Base-by-base conservation (phyloP, 2,888 invertebrate genomes). In the Schizaphis graminum region DNA sequence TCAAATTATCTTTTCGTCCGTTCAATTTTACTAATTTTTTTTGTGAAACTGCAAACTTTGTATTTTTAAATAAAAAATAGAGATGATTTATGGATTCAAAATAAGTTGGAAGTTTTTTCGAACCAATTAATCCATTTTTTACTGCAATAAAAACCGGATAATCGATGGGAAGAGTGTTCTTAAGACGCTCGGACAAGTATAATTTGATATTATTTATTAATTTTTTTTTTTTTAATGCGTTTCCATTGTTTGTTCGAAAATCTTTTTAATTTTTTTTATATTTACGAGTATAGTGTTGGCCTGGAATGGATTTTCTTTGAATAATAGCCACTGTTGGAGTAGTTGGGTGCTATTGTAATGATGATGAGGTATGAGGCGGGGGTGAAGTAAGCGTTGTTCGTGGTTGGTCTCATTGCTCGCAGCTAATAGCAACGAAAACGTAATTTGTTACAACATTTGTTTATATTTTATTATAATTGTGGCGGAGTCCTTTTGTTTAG, bases 401-500 rank as follows among this genome's bases (percentile, higher is more conserved):
- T 35, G 35, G 7, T 56, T 57, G 35, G 56, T 28, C 13, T 1
- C 26, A 56, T 56, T 41, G 56, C 56, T 28, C 24, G 8, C 56
- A 41, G 11, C 21, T 13, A 44, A 87, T 10, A 41, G 41, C 41
- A 57, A 77, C 8, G 77, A 77, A 8, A 56, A 57, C 35, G 89
- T 57, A 88, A 88, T 88, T 88, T 88, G 53, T 88, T 53, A 35
- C 53, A 53, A 53, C 88, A 53, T 53, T 88, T 53, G n/a, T 88
- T 53, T 56, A 53, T 49, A 88, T 53, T 53, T 28, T 88, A 88
- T 21, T 88, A 87, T n/a, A n/a, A 88, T 53, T 56, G 87, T 87
- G 77, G 7, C 1, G 21, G 7, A n/a, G 53, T 88, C 53, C 8
- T n/a, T 88, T 88, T 49, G 28, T 87, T 87, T 87, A 8, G 16